phyloP scores from a whole-genome alignment of 2,888 invertebrate genomes.

The Plagodis pulveraria region DNA sequence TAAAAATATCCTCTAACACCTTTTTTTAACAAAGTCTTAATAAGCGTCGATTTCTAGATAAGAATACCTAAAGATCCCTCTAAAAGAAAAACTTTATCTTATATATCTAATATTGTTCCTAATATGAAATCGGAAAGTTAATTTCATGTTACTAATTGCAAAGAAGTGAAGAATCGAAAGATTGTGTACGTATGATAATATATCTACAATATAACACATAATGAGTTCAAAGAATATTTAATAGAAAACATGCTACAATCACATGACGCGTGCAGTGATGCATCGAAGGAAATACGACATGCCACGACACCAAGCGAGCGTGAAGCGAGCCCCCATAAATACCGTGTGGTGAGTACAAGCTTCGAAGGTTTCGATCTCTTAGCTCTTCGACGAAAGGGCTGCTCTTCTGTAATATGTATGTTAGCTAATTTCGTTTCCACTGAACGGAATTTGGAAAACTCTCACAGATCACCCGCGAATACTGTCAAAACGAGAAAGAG shows the following conservation, averaged over 20 bases:
- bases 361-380: slow-evolving; percentile 53
- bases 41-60: slow-evolving; percentile 8
- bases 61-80: slow-evolving; percentile 14
- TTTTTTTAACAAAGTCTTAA: slow-evolving; percentile 6
- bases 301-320: slow-evolving; percentile 53
- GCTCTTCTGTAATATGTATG: neutral
- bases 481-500: too few relatives aligned
- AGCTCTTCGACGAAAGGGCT: neutral
- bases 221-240: slow-evolving; percentile 20
- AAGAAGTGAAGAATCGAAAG: slow-evolving; percentile 13
- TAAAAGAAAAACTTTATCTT: slow-evolving; percentile 3
- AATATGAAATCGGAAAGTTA: slow-evolving; percentile 20
- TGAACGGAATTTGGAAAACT: too few relatives aligned
- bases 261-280: slow-evolving; percentile 42
- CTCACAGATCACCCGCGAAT: too few relatives aligned
- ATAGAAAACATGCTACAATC: slow-evolving; percentile 42
- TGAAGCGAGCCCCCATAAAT: slow-evolving; percentile 62
- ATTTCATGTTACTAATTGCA: slow-evolving; percentile 6
- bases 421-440: too few relatives aligned
- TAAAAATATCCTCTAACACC: slow-evolving; percentile 4
- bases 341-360: slow-evolving; percentile 61
- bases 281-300: slow-evolving; percentile 47
- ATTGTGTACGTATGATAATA: slow-evolving; percentile 19
- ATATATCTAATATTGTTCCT: slow-evolving; percentile 5
- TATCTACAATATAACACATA: slow-evolving; percentile 27